Base-by-base conservation (phyloP, 2,797 vertebrate species). In the Pseudochirops cupreus region DNA sequence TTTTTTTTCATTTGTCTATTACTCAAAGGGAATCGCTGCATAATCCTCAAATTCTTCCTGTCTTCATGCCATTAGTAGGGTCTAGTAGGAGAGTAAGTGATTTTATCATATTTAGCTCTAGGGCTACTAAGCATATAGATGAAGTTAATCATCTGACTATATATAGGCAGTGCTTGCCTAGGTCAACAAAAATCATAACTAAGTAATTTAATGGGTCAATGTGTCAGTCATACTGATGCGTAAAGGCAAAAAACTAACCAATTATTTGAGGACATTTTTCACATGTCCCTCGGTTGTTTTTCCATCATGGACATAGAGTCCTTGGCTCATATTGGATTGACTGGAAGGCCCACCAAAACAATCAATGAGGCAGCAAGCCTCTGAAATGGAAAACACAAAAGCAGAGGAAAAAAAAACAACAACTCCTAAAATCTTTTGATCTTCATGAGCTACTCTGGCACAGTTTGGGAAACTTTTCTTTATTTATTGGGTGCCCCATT, bases 381-480 rank as follows among this genome's bases (percentile, higher is more conserved):
- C 55, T 95, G 87, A 90, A 89, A 96, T 91, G 91, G 82, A 93
- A 97, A 96, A 95, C 58, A 62, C 57, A 74, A 62, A 56, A 29
- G 46, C 90, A 46, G 74, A 92, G 92, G 52, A 6, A 52, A 52
- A 54, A 0, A 74, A 94, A 96, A 96, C 46, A 82, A 91, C 53
- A 90, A 28, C 12, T 89, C 58, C 16, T 9, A 29, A 39, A 26
- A 33, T 58, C 91, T 97, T 93, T 95, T 93, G 93, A 96, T 96
- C 74, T 95, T 62, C 89, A 33, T 52, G 62, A 96, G 91, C 93
- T 91, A 57, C 82, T 97, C 94, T 92, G 92, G 92, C 92, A 92
- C 67, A 74, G 74, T 50, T 95, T 97, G 94, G 93, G 91, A 95
- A 96, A 94, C 56, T 82, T 95, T n/a, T 96, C 74, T 97, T 95